These are phyloP conservation scores for Alviniconcha strummeri DNA, from an alignment of 2,888 invertebrate genomes.

Conservation along the genomic window DNA sequence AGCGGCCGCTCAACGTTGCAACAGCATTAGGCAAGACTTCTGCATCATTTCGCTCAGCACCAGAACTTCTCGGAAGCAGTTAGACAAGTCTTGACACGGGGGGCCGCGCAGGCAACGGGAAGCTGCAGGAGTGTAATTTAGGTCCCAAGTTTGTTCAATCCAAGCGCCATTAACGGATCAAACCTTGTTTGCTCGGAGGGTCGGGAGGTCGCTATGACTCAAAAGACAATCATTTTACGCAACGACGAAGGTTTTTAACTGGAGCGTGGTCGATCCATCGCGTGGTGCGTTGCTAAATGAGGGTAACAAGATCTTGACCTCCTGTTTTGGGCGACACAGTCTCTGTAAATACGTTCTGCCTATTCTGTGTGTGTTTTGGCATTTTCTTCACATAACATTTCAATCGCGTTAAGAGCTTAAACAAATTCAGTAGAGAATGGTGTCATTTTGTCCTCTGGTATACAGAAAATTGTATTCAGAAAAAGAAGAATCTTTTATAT, in stretches of 20 bases:
- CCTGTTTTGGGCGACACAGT: background rate
- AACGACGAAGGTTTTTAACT: background rate
- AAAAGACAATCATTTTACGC: conserved; percentile 4
- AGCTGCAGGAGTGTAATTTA: background rate
- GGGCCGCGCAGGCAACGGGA: too few relatives aligned
- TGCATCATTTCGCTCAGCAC: too few relatives aligned
- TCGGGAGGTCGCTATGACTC: background rate
- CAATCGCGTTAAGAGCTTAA: background rate
- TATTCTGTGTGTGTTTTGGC: too few relatives aligned
- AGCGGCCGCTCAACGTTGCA: background rate
- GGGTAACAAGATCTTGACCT: background rate
- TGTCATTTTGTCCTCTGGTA: too few relatives aligned
- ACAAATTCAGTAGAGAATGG: too few relatives aligned
- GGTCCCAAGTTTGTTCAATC: background rate
- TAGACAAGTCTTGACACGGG: too few relatives aligned
- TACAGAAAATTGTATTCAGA: too few relatives aligned
- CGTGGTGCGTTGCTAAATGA: background rate
- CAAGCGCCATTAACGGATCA: background rate
- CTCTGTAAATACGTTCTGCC: background rate
- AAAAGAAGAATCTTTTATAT: too few relatives aligned
- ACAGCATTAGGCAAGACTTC: background rate
- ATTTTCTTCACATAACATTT: background rate
- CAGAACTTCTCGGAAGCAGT: too few relatives aligned
- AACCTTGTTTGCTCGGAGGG: background rate
- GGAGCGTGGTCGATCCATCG: background rate